These are phyloP conservation scores for Hirudo medicinalis DNA, from an alignment of 1,140 invertebrate species.

Conservation along the genomic window DNA sequence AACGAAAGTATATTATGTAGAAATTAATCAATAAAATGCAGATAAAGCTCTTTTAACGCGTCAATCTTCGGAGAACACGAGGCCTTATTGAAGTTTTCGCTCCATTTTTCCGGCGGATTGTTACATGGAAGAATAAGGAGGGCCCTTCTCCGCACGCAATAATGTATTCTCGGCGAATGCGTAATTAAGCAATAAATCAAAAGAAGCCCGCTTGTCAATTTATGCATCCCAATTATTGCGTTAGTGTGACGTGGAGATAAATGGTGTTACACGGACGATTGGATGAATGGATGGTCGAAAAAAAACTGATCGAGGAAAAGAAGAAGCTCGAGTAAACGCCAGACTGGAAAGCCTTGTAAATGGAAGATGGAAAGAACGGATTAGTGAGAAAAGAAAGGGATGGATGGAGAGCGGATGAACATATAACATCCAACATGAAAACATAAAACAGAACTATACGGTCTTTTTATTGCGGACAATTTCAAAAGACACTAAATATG, in stretches of 20 bases:
- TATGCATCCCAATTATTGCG: constrained; percentile 13
- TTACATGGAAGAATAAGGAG: no score
- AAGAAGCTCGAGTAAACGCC: background rate
- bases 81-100: no score
- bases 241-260: constrained; percentile 4
- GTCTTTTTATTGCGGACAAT: no score
- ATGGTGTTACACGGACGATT: constrained; percentile 3
- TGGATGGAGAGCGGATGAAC: constrained; percentile 1
- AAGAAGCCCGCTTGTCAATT: constrained; percentile 8
- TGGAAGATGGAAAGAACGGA: constrained; percentile 7
- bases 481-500: no score
- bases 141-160: background rate
- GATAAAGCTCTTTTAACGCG: no score
- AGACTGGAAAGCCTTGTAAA: background rate
- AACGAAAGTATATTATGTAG: no score
- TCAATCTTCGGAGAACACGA: no score
- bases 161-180: constrained; percentile 9
- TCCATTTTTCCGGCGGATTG: no score
- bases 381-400: constrained; percentile 4
- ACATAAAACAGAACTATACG: no score
- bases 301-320: background rate
- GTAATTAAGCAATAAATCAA: constrained; percentile 14
- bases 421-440: no score
- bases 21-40: no score
- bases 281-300: background rate